These are phyloP conservation scores for Pungitius pungitius DNA, from an alignment of 2,113 vertebrate genomes.

Conservation along the genomic window DNA sequence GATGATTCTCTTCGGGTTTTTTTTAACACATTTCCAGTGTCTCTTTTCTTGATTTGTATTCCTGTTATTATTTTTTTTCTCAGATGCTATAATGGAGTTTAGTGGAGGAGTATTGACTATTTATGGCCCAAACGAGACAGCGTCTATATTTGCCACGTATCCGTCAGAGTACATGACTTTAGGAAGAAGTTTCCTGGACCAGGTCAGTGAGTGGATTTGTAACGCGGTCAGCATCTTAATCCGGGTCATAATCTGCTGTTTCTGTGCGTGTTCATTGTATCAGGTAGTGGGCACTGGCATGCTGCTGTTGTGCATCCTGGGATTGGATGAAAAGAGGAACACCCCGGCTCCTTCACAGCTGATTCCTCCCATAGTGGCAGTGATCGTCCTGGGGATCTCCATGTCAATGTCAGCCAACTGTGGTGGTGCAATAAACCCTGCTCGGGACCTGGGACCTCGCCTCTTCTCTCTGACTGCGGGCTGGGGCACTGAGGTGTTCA, in stretches of 20 bases:
- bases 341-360: slow-evolving; percentile 77
- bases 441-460: slow-evolving; percentile 86
- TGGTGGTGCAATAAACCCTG: slow-evolving; percentile 87
- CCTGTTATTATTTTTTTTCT: slow-evolving; percentile 24
- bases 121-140: slow-evolving; percentile 83
- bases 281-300: slow-evolving; percentile 83
- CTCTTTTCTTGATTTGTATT: not conserved
- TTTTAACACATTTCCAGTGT: not conserved
- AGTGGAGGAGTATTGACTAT: slow-evolving; percentile 81
- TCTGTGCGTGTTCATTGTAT: not conserved
- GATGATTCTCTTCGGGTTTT: not conserved
- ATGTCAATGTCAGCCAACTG: slow-evolving; percentile 85
- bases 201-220: slow-evolving; percentile 70
- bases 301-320: slow-evolving; percentile 81
- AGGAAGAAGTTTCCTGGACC: slow-evolving; percentile 82
- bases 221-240: not conserved
- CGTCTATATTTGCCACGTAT: slow-evolving; percentile 89
- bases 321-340: slow-evolving; percentile 81
- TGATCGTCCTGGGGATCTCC: slow-evolving; percentile 80
- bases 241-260: not conserved
- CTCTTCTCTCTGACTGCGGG: slow-evolving; percentile 88
- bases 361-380: slow-evolving; percentile 79
- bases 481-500: slow-evolving; percentile 87
- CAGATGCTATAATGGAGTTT: slow-evolving; percentile 83
- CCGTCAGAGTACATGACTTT: slow-evolving; percentile 77